Conservation (phyloP, 1,140 invertebrate species). For the Eurosta solidaginis region DNA sequence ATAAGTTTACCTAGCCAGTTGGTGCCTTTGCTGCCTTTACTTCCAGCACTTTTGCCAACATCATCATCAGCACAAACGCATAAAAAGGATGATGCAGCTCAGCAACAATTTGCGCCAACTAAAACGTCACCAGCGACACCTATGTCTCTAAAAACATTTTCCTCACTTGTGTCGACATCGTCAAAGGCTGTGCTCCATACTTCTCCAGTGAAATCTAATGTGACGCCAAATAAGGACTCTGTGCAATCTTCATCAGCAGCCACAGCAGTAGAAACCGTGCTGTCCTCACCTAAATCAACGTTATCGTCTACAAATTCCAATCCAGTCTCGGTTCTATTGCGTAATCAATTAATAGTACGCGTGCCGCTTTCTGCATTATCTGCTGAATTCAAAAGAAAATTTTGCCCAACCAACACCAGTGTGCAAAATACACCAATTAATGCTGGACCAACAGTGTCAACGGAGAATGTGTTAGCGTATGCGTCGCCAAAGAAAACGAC, state of each 20-base stretch:
- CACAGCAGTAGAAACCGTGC: too few species aligned
- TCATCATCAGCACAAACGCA: neutral
- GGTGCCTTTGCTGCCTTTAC: neutral
- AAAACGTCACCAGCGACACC: neutral
- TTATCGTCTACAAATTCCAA: neutral
- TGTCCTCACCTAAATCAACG: too few species aligned
- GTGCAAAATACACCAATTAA: neutral
- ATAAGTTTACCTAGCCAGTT: neutral
- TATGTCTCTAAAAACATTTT: neutral
- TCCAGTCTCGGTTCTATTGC: neutral
- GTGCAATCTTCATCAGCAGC: neutral
- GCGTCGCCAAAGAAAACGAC: neutral
- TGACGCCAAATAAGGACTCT: neutral
- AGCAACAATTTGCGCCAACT: too few species aligned
- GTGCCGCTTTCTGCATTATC: conserved; percentile 28
- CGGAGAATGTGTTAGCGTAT: neutral
- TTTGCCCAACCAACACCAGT: neutral
- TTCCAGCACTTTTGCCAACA: neutral
- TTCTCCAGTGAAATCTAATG: neutral
- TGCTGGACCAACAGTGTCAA: neutral
- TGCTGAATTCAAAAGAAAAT: conserved; percentile 22
- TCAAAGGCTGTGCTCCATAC: neutral
- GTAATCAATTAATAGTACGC: conserved; percentile 21
- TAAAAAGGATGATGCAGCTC: too few species aligned
- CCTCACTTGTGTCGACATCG: neutral